Evolutionary conservation across 2,888 invertebrate genomes (phyloP), one percentile per base, ranked within the genome.

Genomic region (Rhopalosiphum nymphaeae): DNA sequence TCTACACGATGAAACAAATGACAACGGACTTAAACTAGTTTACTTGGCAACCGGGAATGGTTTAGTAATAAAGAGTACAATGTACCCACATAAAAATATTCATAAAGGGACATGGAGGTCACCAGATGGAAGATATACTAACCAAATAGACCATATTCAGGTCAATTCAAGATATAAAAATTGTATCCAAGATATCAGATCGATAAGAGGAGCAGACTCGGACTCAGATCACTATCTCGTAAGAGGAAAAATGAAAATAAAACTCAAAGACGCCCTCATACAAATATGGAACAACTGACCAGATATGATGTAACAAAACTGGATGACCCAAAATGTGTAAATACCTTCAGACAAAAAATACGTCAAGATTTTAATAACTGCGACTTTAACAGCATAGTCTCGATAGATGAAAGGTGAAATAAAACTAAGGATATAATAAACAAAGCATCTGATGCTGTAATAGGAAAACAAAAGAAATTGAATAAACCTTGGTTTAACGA

Each of bases 401-500:
- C 85, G 46, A 56, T 92, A 21, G n/a, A 92, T 44, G 36, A 92
- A 92, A 92, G 49, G 44, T 92, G 92, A 88, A 92, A 92, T 36
- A 84, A 86, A 56, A 29, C 29, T 49, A 93, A 88, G 67, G 49
- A 88, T 53, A 93, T 67, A 56, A 89, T 93, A 87, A 56, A 16
- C 44, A 88, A 93, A 42, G 42, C 57, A 57, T 78, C 93, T 57
- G 88, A 93, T 61, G 89, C 11, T 56, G 78, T 89, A 67, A 85
- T 93, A 53, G 84, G 67, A 84, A 93, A 61, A 90, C 26, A 56
- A 89, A 93, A 89, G 78, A 93, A 85, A 89, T 42, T n/a, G 46
- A 89, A 90, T 21, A 93, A 93, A 78, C 56, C 89, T 46, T 93
- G 53, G 53, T 93, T 93, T 84, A 84, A 93, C 84, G 56, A 78